Evolutionary conservation across 2,113 vertebrate genomes (phyloP).

Genomic region (Cyphomyrus discorhynchus): DNA sequence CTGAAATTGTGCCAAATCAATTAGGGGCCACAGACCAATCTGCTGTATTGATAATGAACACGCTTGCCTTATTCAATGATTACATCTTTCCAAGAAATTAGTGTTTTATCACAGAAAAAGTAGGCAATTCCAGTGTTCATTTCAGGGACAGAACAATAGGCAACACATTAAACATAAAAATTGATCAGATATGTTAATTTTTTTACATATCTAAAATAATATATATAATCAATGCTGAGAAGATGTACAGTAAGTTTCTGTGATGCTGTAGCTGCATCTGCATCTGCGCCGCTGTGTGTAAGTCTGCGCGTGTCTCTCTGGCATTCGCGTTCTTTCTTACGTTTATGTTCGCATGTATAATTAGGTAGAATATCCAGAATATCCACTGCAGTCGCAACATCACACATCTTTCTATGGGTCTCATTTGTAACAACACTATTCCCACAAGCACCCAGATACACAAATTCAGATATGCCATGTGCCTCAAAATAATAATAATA

Average conservation of each 20-base stretch:
- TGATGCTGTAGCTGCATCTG: not conserved
- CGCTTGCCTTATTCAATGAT: not conserved
- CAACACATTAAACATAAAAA: not conserved
- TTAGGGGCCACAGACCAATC: not conserved
- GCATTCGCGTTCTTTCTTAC: not conserved
- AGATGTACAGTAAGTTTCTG: not conserved
- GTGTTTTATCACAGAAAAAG: not conserved
- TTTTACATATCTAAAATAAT: not conserved
- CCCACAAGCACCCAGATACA: not conserved
- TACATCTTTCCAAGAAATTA: not conserved
- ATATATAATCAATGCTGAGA: not conserved
- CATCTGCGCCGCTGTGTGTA: not conserved
- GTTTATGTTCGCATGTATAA: not conserved
- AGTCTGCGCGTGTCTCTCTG: not conserved
- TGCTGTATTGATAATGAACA: not conserved
- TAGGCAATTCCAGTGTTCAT: not conserved
- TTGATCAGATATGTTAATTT: not conserved
- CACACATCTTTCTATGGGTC: not conserved
- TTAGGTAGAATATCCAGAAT: not conserved
- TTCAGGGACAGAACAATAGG: not conserved
- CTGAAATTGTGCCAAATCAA: not conserved
- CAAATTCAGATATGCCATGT: not conserved
- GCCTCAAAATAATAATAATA: not conserved
- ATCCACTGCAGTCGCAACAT: not conserved
- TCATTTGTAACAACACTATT: not conserved